phyloP scores from a whole-genome alignment of 2,888 invertebrate genomes.

The Brachyptera putata region DNA sequence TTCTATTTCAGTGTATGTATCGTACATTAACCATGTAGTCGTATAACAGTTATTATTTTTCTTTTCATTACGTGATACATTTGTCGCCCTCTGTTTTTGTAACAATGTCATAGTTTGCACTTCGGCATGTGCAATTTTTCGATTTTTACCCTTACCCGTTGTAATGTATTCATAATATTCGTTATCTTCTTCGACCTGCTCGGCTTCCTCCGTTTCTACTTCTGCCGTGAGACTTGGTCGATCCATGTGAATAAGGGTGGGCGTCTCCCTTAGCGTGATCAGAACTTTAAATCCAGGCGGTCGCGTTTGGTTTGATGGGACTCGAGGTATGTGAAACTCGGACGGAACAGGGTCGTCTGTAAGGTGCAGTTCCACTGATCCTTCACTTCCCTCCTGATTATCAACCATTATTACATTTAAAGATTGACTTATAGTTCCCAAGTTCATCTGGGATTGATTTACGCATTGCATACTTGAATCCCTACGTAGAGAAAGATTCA shows the following conservation, averaged over 20 bases:
- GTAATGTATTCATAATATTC: conserved; percentile 63
- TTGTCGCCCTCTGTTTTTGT: conserved; percentile 60
- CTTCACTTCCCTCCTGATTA: too few relatives aligned
- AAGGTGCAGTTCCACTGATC: too few relatives aligned
- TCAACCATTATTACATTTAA: too few relatives aligned
- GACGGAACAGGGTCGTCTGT: conserved; percentile 4
- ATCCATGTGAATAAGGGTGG: conserved; percentile 60
- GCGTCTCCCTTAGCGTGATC: conserved; percentile 62
- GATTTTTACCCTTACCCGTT: conserved; percentile 60
- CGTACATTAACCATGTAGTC: conserved; percentile 74
- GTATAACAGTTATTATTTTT: conserved; percentile 60
- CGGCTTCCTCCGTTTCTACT: conserved; percentile 55
- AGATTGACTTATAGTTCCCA: too few relatives aligned
- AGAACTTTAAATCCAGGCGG: neutral
- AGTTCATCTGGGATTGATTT: too few relatives aligned
- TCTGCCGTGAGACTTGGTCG: conserved; percentile 60
- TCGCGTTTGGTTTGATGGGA: neutral
- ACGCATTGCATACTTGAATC: too few relatives aligned
- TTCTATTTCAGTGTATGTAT: conserved; percentile 43
- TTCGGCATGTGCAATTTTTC: conserved; percentile 62
- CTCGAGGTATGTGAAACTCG: conserved; percentile 3
- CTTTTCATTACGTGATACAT: conserved; percentile 52
- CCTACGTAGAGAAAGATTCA: too few relatives aligned
- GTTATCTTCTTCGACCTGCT: conserved; percentile 57
- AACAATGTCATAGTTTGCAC: conserved; percentile 62